Base-by-base conservation (phyloP, 2,888 invertebrate species). In the Lithophane socia region DNA sequence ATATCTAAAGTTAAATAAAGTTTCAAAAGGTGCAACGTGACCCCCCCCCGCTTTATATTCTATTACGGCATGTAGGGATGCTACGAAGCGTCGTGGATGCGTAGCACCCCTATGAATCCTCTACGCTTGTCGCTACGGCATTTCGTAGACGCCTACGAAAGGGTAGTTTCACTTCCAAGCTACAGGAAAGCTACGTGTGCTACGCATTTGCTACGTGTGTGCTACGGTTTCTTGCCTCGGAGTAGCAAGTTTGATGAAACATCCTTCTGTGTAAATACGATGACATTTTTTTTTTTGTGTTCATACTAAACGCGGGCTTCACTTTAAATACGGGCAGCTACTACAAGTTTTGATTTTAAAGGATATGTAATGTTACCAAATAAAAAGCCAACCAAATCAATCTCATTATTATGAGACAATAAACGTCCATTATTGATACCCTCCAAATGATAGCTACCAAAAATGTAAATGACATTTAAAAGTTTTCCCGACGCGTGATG, bases 61-160 rank as follows among this genome's bases (percentile, higher is more conserved):
- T 37, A 64, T 64, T 21, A 64, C 7, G n/a, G 47, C 64, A 18
- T 63, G 47, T 42, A 77, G 61, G 18, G 16, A 29, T 54, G 63
- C 37, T 67, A 79, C 49, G 44, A 44, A 10, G 21, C 24, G 58
- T 67, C 64, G 72, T n/a, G 13, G 49, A 58, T 24, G n/a, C 75
- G 65, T 75, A 67, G 52, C 67, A 81, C 18, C 75, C 66, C 73
- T 80, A 60, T 75, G 24, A 13, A 42, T 49, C 24, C 2, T 37
- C 67, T 82, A 81, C 67, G 63, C 42, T n/a, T 56, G 29, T 29
- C 16, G 65, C 79, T 75, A 82, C 82, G 60, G 24, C n/a, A 54
- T 75, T 69, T 49, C 52, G 80, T 82, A 80, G 77, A 13, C 61
- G 70, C 44, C 70, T 77, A 82, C 61, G 61, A 66, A 13, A 58